phyloP scores from a whole-genome alignment of 2,888 invertebrate genomes.

The Andrena marginata region DNA sequence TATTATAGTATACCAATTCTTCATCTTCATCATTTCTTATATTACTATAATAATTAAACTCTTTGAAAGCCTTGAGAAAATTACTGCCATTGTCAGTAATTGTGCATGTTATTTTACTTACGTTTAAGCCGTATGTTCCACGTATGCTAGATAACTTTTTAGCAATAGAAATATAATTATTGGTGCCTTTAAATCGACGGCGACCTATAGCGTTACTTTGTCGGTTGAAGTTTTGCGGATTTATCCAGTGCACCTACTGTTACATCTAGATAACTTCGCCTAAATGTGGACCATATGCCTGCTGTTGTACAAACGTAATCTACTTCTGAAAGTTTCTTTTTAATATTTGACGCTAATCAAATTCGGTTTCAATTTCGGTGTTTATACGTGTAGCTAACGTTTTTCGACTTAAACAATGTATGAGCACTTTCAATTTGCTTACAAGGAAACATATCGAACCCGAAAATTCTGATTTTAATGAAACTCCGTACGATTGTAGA shows the following conservation, averaged over 20 bases:
- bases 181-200: too few relatives aligned
- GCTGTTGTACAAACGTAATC: neutral
- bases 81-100: neutral
- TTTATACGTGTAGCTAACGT: neutral
- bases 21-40: neutral
- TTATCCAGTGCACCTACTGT: neutral
- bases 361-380: neutral
- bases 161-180: neutral
- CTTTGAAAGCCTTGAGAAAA: neutral
- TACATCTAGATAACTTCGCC: neutral
- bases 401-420: slow-evolving; percentile 1
- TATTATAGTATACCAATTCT: too few relatives aligned
- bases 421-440: slow-evolving; percentile 16
- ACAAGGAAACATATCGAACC: too few relatives aligned
- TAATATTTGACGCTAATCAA: neutral
- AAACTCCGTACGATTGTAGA: too few relatives aligned
- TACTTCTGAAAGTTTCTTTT: neutral
- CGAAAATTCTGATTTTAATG: too few relatives aligned
- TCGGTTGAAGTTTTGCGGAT: neutral
- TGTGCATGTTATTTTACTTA: neutral
- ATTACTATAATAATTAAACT: neutral
- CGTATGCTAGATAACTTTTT: neutral
- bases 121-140: neutral
- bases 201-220: neutral
- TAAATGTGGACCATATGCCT: neutral